Conservation (phyloP, 2,888 invertebrate species). For the Periphyllus acericola region DNA sequence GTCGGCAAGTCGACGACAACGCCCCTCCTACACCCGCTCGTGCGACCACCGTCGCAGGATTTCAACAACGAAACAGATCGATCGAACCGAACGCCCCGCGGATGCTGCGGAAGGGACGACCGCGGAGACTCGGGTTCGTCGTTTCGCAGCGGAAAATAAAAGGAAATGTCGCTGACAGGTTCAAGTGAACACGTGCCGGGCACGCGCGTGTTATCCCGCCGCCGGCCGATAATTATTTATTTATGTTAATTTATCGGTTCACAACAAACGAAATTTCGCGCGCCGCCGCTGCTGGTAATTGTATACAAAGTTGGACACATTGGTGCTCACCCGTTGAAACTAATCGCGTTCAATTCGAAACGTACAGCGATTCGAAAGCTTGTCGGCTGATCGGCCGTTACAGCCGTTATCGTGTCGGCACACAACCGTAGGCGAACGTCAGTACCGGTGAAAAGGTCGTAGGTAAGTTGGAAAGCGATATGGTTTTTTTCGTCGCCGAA, state of each 20-base stretch:
- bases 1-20: constrained; percentile 5
- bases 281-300: not conserved
- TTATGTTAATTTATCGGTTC: constrained; percentile 48
- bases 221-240: constrained; percentile 53
- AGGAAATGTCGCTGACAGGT: constrained; percentile 38
- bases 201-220: constrained; percentile 3
- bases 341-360: not conserved
- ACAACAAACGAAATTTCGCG: not conserved
- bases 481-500: no score
- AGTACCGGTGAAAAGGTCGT: no score
- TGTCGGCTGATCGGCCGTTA: not conserved
- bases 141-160: not conserved
- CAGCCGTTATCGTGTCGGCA: no score
- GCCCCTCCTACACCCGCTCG: no score
- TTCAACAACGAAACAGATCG: not conserved
- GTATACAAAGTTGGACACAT: not conserved
- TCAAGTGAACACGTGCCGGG: constrained; percentile 48
- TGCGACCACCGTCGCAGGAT: not conserved
- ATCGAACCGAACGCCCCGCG: not conserved
- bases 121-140: not conserved
- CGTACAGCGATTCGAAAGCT: not conserved
- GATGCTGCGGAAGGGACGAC: not conserved
- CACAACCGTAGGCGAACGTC: no score
- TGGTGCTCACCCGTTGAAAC: not conserved
- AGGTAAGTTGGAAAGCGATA: no score